Evolutionary conservation across 2,113 vertebrate species (phyloP).

Genomic region (Perca flavescens): DNA sequence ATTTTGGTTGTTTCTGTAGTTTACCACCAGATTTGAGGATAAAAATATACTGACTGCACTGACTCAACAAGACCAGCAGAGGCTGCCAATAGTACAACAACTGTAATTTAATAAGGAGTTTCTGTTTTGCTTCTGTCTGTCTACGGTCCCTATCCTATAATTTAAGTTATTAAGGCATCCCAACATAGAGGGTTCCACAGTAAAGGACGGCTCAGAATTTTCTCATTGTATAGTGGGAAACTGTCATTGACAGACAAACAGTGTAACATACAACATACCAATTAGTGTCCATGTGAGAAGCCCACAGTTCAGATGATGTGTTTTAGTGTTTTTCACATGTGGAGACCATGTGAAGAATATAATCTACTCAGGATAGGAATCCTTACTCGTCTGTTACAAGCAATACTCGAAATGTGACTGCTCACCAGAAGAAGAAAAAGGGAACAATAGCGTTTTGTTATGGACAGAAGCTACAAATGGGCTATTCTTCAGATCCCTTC

Average conservation of each 20-base stretch:
- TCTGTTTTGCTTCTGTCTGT: neutral
- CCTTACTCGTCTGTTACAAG: neutral
- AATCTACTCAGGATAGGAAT: neutral
- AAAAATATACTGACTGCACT: neutral
- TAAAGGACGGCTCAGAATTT: neutral
- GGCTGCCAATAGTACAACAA: neutral
- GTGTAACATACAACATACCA: neutral
- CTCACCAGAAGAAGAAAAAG: neutral
- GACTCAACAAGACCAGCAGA: constrained; percentile 24
- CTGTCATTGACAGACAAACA: neutral
- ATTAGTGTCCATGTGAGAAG: neutral
- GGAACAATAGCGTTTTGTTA: constrained; percentile 48
- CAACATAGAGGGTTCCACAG: neutral
- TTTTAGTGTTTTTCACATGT: neutral
- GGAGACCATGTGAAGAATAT: neutral
- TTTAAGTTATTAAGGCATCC: neutral
- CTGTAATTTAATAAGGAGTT: neutral
- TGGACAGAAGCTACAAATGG: constrained; percentile 24
- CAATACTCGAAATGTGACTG: neutral
- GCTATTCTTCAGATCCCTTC: constrained; percentile 32
- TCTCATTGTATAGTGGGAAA: neutral
- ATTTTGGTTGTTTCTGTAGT: neutral
- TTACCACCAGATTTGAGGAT: neutral
- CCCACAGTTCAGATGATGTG: neutral
- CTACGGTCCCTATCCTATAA: neutral